Conservation (phyloP, 2,113 vertebrate genomes). For the Corynorhinus townsendii region DNA sequence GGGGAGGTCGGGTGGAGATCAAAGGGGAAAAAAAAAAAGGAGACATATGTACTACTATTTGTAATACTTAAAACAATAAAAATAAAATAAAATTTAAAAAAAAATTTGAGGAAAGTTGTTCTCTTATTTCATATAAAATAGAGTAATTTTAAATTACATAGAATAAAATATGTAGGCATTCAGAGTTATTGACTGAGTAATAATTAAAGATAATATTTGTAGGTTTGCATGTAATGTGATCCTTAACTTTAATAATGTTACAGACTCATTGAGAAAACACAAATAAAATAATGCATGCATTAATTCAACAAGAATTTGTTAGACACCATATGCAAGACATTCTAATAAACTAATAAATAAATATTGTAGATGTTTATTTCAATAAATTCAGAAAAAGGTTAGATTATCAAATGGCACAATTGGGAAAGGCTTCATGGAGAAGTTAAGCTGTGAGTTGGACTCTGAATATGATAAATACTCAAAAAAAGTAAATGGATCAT, state of each 20-base stretch:
- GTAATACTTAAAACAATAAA: too few species aligned
- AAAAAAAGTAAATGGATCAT: not conserved
- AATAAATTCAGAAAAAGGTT: not conserved
- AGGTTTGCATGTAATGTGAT: not conserved
- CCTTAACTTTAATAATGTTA: not conserved
- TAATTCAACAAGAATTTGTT: not conserved
- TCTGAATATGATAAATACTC: not conserved
- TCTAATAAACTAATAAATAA: not conserved
- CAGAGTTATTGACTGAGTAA: not conserved
- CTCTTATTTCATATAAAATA: not conserved
- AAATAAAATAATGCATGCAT: not conserved
- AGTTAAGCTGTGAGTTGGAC: not conserved
- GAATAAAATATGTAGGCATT: not conserved
- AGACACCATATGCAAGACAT: not conserved
- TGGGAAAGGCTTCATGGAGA: not conserved
- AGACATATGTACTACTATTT: too few species aligned
- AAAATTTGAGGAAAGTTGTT: not conserved
- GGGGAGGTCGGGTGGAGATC: too few species aligned
- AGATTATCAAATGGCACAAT: not conserved
- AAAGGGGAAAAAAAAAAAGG: too few species aligned
- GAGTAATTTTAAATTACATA: conserved; percentile 9
- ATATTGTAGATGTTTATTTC: not conserved
- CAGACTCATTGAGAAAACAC: not conserved
- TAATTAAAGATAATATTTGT: conserved; percentile 9
- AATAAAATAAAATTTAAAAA: too few species aligned